Base-by-base conservation (phyloP, 2,797 vertebrate species). In the Chelon labrosus region DNA sequence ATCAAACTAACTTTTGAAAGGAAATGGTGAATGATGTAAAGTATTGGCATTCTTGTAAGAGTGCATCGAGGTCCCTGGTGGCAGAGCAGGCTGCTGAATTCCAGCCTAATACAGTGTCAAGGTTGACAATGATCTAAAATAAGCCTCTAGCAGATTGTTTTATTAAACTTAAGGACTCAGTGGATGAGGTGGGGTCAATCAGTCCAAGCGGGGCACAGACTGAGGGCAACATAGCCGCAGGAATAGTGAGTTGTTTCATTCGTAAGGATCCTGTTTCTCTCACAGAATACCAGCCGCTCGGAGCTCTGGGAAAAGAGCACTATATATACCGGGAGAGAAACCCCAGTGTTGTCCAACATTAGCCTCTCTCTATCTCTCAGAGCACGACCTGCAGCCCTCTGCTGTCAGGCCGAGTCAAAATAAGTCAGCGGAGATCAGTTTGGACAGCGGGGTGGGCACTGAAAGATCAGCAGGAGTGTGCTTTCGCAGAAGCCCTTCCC, bases 271-370 rank as follows among this genome's bases (percentile, higher is more conserved):
- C 71, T 25, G 88, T 95, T 94, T 93, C 92, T 70, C 85, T 82
- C 85, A 75, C 85, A 75, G 88, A 90, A 91, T 92, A 87, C 84
- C 92, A 77, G 19, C 65, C 72, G 61, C 79, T 77, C 76, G 9
- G 66, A 70, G 78, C 93, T 92, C 91, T 91, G 90, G 82, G 91
- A 94, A 93, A 90, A 89, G 83, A 59, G 42, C 70, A 66, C 90
- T 92, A 92, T 90, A 93, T 89, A 91, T 90, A 94, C 71, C 65
- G 25, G 10, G 80, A 70, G 78, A 90, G 84, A 87, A 86, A 80
- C 78, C 27, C 76, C 75, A 66, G 44, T 73, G 89, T 82, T 80
- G 75, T 75, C 80, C 82, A 77, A 69, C 78, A 72, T 82, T 72
- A 75, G 77, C 37, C 70, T 20, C 60, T 61, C 74, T 49, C 46